These are phyloP conservation scores for Papilio polytes DNA, from an alignment of 1,140 invertebrate species.

Conservation along the genomic window DNA sequence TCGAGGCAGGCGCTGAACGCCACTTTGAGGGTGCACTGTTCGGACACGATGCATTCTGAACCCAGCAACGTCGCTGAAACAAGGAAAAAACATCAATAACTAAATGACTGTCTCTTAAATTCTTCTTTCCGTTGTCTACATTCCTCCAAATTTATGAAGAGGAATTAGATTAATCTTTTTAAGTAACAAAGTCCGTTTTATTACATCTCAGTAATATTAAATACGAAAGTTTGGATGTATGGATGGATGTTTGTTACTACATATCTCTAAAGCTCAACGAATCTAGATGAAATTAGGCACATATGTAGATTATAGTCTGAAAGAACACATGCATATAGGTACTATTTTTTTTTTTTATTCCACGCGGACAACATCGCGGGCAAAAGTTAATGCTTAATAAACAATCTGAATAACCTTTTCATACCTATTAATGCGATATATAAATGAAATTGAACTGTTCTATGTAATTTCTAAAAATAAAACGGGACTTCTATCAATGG, in stretches of 20 bases:
- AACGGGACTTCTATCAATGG: slow-evolving; percentile 34
- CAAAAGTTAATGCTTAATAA: not conserved
- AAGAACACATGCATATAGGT: no score
- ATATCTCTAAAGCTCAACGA: no score
- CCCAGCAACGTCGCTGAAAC: slow-evolving; percentile 89
- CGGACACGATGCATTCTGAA: slow-evolving; percentile 88
- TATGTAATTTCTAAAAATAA: not conserved
- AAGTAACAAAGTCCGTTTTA: no score
- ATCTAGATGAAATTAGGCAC: no score
- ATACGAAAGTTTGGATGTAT: no score
- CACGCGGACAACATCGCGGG: no score
- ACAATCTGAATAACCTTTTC: not conserved
- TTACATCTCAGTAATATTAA: no score
- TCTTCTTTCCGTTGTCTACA: not conserved
- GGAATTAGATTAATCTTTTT: not conserved
- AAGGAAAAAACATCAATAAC: slow-evolving; percentile 43
- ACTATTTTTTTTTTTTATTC: no score
- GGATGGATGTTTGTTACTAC: no score
- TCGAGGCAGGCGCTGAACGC: slow-evolving; percentile 90
- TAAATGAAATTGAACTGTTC: not conserved
- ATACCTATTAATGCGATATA: not conserved
- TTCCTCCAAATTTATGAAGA: not conserved
- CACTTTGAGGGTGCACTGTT: slow-evolving; percentile 91
- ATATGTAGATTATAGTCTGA: no score
- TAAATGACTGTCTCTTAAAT: not conserved